A percentile compares a stretch with the other conserved stretches of the same genome.
Conservation (phyloP, 2,113 vertebrate species). For the Neolamprologus hecqui region DNA sequence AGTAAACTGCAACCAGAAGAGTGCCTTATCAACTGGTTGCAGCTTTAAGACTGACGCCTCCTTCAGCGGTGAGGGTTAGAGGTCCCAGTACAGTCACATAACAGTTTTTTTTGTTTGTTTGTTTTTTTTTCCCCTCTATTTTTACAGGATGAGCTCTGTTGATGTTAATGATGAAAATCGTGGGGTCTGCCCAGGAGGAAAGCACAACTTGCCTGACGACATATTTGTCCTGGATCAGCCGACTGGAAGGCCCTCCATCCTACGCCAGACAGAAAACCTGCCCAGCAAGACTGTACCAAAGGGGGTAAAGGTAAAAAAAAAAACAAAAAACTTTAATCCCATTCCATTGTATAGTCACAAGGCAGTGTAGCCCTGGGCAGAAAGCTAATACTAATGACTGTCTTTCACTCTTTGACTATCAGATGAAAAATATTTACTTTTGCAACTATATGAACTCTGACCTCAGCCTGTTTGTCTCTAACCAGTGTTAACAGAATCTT, state of each 20-base stretch:
- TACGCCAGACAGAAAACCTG: conserved; percentile 85
- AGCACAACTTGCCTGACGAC: conserved; percentile 57
- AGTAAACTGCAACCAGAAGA: not conserved
- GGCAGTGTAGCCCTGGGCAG: not conserved
- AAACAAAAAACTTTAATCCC: not conserved
- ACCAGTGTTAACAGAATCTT: not conserved
- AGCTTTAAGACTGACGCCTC: conserved; percentile 9
- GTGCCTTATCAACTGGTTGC: conserved; percentile 55
- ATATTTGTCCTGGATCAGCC: conserved; percentile 72
- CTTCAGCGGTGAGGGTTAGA: not conserved
- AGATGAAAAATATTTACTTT: not conserved
- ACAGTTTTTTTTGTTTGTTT: not conserved
- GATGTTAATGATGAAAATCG: conserved; percentile 75
- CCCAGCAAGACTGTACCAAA: conserved; percentile 69
- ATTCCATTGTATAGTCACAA: not conserved
- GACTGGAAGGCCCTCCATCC: conserved; percentile 80
- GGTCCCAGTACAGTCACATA: not conserved
- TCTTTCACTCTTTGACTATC: not conserved
- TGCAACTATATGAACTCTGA: not conserved
- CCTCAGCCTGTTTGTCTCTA: not conserved
- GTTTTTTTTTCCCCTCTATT: not conserved
- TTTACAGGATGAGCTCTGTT: conserved; percentile 83
- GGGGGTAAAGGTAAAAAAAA: conserved; percentile 68
- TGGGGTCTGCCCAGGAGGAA: conserved; percentile 41
- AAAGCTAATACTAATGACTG: not conserved